Evolutionary conservation across 1,140 invertebrate genomes (phyloP), one percentile per base, ranked within the genome.

Genomic region (Zaprionus taronus): DNA sequence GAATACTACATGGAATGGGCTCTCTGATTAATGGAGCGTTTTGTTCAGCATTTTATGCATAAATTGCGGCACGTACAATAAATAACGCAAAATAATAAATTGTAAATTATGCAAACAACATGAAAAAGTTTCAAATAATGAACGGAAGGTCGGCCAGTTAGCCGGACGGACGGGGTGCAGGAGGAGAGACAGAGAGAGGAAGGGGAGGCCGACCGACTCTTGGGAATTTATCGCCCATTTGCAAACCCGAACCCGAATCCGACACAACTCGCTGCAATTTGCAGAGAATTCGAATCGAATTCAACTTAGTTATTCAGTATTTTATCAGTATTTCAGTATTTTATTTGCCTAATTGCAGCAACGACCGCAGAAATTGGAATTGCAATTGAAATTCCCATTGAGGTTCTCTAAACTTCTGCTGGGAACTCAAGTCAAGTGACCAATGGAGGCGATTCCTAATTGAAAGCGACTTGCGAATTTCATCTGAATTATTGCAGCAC

Each of bases 51-150:
- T 87, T 83, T 89, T 89, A 61, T 83, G 84, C 78, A 87, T 87
- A 84, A 84, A 87, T 89, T 87, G 84, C 64, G 81, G 67, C 77
- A 87, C 77, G 81, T 80, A 87, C 72, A 89, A 87, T 87, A 87
- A 84, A 84, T 86, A 81, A 84, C 82, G 82, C 75, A 75, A 79
- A 84, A 84, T 84, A 81, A 84, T 84, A 84, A 87, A 87, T 87
- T 87, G 81, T 84, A 87, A 87, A 81, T 81, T 89, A 87, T 87
- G 84, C 83, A 87, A 87, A 87, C 82, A 77, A 84, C 72, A 84
- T 84, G 82, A 85, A 85, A 85, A 86, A 69, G 75, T 86, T 86
- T 82, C 64, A 75, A 79, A 70, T 79, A 81, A 85, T 81, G 79
- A 71, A 67, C 71, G 79, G 58, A 86, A 85, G 82, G 82, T 70